Conservation (phyloP, 2,888 invertebrate species). For the Argynnis bischoffii region DNA sequence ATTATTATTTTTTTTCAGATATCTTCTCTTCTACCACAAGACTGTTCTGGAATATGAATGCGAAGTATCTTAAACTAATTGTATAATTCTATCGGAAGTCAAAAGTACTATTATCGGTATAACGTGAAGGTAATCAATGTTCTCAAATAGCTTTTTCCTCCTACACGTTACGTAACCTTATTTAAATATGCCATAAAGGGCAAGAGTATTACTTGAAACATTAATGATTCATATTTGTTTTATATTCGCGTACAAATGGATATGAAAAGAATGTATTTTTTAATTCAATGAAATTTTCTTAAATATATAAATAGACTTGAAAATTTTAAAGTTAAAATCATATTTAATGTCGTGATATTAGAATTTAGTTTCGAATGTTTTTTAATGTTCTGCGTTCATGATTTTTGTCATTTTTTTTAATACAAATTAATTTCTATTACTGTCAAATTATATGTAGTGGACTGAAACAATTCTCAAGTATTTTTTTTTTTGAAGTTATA, state of each 20-base stretch:
- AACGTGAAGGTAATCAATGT: background rate
- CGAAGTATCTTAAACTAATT: slow-evolving; percentile 49
- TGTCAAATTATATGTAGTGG: slow-evolving; percentile 29
- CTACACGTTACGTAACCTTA: no score
- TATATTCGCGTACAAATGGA: no score
- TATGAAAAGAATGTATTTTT: no score
- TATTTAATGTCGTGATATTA: slow-evolving; percentile 72
- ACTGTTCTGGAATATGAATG: slow-evolving; percentile 93
- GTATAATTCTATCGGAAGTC: background rate
- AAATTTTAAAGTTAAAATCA: slow-evolving; percentile 37
- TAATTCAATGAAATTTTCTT: no score
- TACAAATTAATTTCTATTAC: slow-evolving; percentile 46
- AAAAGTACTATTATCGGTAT: background rate
- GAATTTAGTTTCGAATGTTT: slow-evolving; percentile 55
- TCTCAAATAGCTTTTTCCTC: background rate
- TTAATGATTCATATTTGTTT: no score
- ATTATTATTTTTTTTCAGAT: slow-evolving; percentile 83
- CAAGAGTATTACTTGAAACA: no score
- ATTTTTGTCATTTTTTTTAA: slow-evolving; percentile 66
- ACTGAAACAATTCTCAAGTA: slow-evolving; percentile 45
- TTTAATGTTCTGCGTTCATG: slow-evolving; percentile 35
- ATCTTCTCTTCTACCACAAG: slow-evolving; percentile 98
- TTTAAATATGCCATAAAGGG: no score
- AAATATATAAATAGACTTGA: background rate
- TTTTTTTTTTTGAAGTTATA: slow-evolving; percentile 19